Evolutionary conservation across 2,888 invertebrate genomes (phyloP).

Genomic region (Seira sanloemensis): DNA sequence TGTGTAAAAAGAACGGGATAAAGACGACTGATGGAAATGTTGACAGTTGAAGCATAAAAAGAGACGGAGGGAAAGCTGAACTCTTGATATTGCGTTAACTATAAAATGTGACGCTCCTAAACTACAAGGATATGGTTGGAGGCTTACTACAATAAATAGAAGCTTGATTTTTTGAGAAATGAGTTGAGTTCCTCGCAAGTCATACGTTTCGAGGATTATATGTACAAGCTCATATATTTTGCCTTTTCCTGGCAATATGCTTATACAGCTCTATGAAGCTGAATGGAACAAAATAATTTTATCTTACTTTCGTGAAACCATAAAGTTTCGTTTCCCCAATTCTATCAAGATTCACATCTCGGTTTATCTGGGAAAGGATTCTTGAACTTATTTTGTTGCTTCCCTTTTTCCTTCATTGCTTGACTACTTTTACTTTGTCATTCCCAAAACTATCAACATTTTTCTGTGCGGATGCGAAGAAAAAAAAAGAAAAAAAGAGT

Average conservation of each 20-base stretch:
- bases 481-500: background rate
- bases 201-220: no score
- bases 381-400: constrained; percentile 51
- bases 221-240: background rate
- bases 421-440: background rate
- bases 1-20: no score
- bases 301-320: constrained; percentile 64
- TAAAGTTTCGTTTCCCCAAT: constrained; percentile 55
- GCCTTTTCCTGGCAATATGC: background rate
- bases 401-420: constrained; percentile 17
- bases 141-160: no score
- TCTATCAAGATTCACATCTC: no score
- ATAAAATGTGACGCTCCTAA: no score
- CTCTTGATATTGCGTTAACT: no score
- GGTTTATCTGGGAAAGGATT: constrained; percentile 43
- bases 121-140: no score
- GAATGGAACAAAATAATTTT: constrained; percentile 24
- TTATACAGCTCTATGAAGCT: background rate
- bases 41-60: no score
- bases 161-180: no score
- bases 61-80: no score
- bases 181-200: no score
- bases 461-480: background rate
- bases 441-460: background rate
- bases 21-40: no score